These are phyloP conservation scores for Pseudochirops cupreus DNA, from an alignment of 2,797 vertebrate genomes.

Conservation along the genomic window DNA sequence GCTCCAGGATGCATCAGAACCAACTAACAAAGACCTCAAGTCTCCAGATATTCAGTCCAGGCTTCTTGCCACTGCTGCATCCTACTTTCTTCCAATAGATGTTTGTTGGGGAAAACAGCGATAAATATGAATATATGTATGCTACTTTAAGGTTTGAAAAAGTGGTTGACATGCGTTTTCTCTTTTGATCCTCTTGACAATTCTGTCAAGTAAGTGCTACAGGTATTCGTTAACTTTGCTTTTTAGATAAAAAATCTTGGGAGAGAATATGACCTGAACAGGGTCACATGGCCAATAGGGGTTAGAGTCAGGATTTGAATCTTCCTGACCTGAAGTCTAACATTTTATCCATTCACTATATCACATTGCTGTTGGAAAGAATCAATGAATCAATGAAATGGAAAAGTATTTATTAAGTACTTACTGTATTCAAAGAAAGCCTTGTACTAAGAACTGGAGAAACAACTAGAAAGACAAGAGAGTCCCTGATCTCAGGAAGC, in stretches of 20 bases:
- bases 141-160: not conserved
- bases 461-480: not conserved
- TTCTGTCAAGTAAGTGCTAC: not conserved
- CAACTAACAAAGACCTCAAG: not conserved
- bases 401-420: not conserved
- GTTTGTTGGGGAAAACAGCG: not conserved
- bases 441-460: not conserved
- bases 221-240: not conserved
- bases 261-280: not conserved
- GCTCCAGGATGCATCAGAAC: not conserved
- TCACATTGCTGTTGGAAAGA: not conserved
- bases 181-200: not conserved
- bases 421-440: not conserved
- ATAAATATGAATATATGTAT: not conserved
- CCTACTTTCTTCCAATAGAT: not conserved
- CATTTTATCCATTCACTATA: not conserved
- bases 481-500: not conserved
- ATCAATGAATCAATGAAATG: not conserved
- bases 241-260: not conserved
- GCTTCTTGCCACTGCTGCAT: not conserved
- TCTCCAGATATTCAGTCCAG: not conserved
- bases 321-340: not conserved
- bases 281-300: not conserved
- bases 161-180: not conserved
- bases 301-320: not conserved